Conservation (phyloP, 2,113 vertebrate species). For the Halcyon senegalensis region DNA sequence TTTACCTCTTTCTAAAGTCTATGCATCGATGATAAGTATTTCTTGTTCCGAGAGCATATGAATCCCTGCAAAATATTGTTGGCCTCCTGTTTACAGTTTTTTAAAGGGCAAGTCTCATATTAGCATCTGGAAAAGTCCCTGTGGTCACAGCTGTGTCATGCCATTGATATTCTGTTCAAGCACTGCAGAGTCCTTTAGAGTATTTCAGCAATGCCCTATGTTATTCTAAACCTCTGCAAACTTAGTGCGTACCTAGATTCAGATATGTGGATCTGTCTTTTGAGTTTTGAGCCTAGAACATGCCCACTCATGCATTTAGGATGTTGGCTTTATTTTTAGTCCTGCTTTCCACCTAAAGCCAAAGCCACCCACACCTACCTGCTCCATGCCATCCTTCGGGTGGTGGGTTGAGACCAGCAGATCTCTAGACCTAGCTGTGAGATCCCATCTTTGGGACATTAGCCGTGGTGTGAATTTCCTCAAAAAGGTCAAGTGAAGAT, state of each 20-base stretch:
- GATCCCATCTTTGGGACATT: neutral
- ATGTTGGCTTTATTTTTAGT: neutral
- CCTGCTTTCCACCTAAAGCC: neutral
- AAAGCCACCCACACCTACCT: neutral
- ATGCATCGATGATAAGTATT: neutral
- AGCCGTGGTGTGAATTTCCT: neutral
- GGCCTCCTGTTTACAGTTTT: neutral
- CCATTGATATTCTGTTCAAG: neutral
- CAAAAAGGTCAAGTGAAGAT: neutral
- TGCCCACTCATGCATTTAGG: neutral
- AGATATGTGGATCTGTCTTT: neutral
- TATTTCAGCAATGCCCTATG: neutral
- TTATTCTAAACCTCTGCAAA: neutral
- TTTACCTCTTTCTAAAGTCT: neutral
- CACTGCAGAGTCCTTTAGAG: neutral
- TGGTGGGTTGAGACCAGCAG: neutral
- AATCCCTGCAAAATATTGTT: neutral
- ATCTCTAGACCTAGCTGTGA: neutral
- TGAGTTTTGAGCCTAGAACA: neutral
- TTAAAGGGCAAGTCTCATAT: neutral
- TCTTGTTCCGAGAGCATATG: neutral
- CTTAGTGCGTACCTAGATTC: neutral
- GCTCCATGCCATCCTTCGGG: neutral
- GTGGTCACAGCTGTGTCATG: conserved; percentile 12
- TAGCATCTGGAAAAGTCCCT: neutral